Percentiles rank a stretch among this genome's conserved stretches.
Evolutionary conservation across 2,888 invertebrate genomes (phyloP).

Genomic region (Acleris emargana): DNA sequence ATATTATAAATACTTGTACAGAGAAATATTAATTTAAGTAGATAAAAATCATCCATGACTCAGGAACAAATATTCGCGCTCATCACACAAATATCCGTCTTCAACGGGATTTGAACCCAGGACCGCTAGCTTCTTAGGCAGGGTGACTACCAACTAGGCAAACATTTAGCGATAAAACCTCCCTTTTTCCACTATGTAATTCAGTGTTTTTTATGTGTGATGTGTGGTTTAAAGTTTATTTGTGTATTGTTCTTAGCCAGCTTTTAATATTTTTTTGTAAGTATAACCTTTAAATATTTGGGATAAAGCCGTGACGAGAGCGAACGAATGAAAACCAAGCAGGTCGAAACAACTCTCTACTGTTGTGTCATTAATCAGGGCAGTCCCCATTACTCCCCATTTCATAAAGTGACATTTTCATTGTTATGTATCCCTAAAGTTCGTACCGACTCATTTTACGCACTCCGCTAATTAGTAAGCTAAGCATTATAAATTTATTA

Average conservation of each 20-base stretch:
- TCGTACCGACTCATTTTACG: slow-evolving; percentile 44
- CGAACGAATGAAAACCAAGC: slow-evolving; percentile 69
- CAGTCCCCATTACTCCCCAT: slow-evolving; percentile 73
- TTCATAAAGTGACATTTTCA: slow-evolving; percentile 82
- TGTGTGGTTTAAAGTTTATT: too few species aligned
- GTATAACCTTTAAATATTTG: slow-evolving; percentile 54
- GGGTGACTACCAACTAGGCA: too few species aligned
- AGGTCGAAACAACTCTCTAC: slow-evolving; percentile 57
- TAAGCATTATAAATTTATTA: slow-evolving; percentile 25
- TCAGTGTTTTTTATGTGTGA: too few species aligned
- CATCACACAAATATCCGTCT: too few species aligned
- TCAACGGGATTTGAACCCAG: too few species aligned
- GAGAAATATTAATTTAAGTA: too few species aligned
- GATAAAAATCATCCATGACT: too few species aligned
- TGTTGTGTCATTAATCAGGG: slow-evolving; percentile 75
- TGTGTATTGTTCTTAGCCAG: slow-evolving; percentile 1
- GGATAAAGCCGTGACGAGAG: slow-evolving; percentile 50
- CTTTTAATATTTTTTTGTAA: background rate
- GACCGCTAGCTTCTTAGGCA: too few species aligned
- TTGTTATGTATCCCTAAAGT: slow-evolving; percentile 73
- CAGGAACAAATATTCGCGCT: too few species aligned
- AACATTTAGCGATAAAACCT: too few species aligned
- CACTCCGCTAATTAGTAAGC: slow-evolving; percentile 31
- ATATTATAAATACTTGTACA: too few species aligned
- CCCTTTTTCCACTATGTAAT: too few species aligned